Base-by-base conservation (phyloP, 2,113 vertebrate species). In the Percopsis transmontana region DNA sequence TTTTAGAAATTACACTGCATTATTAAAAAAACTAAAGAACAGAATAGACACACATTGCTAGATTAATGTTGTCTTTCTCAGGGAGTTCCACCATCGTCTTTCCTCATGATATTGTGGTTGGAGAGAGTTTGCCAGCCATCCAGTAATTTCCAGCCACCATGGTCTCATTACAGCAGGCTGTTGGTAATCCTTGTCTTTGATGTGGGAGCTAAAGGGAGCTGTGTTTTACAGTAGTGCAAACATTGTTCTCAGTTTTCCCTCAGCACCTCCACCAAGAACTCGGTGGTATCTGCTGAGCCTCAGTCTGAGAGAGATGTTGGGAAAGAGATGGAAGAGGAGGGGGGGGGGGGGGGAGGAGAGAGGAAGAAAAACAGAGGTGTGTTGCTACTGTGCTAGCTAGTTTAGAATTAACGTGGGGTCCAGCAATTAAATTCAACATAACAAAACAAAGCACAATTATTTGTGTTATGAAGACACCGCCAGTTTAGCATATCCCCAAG, bases 101-200 rank as follows among this genome's bases (percentile, higher is more conserved):
- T 73, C 20, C 14, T 67, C 70, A 69, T 53, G 11, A 60, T 16
- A 73, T 48, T 77, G 84, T 57, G 77, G 77, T 76, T 79, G 48
- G 66, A 71, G 71, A 33, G 74, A 66, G 60, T 15, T 64, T 24
- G 50, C 71, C 68, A 72, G 77, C 66, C 40, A 27, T 84, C 77
- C 82, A 67, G 82, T 52, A 39, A 77, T 79, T 85, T 85, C 74
- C 74, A 79, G 63, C 74, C 80, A 52, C 66, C 14, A 73, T 64
- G 79, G 81, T 88, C 85, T 87, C 83, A 85, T 89, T 89, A 83
- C 79, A 70, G 81, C 80, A 82, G 88, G 74, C 77, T 89, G 84
- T 88, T 89, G 84, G 86, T 89, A 84, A 88, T 88, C 68, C 81
- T 75, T 69, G 63, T 72, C 86, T 89, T 89, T 89, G 86, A 89